Evolutionary conservation across 2,113 vertebrate genomes (phyloP).

Genomic region (Opisthocomus hoazin): DNA sequence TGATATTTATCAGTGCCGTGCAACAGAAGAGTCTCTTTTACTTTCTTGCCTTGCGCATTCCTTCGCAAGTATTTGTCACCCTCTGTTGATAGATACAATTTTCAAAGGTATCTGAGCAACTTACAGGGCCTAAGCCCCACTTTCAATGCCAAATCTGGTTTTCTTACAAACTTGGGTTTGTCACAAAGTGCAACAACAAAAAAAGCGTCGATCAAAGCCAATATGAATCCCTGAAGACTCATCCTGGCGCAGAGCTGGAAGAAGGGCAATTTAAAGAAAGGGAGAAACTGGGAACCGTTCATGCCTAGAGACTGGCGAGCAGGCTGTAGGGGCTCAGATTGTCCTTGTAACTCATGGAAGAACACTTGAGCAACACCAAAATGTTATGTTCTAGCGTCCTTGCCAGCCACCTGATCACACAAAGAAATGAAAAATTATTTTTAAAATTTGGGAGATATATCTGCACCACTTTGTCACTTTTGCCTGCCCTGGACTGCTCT

Average conservation of each 20-base stretch:
- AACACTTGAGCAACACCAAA: background rate
- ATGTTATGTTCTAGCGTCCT: background rate
- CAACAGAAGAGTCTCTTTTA: background rate
- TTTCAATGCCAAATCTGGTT: background rate
- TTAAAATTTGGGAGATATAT: background rate
- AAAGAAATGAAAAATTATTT: background rate
- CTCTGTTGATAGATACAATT: slow-evolving; percentile 13
- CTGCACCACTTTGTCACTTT: background rate
- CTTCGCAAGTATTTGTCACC: slow-evolving; percentile 4
- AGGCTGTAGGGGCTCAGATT: background rate
- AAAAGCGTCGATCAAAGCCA: background rate
- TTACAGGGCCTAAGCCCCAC: background rate
- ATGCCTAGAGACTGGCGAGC: background rate
- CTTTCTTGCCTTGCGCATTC: background rate
- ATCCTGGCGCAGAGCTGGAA: background rate
- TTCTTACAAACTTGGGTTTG: background rate
- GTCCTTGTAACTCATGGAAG: background rate
- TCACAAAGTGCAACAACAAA: background rate
- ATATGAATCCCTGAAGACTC: background rate
- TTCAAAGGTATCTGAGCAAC: background rate
- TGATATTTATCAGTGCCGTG: background rate
- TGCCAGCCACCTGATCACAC: accelerated
- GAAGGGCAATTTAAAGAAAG: background rate
- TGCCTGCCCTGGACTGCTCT: background rate
- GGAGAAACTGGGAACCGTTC: background rate